These are phyloP conservation scores for Scolopax rusticola DNA, from an alignment of 2,797 vertebrate species.

Conservation along the genomic window DNA sequence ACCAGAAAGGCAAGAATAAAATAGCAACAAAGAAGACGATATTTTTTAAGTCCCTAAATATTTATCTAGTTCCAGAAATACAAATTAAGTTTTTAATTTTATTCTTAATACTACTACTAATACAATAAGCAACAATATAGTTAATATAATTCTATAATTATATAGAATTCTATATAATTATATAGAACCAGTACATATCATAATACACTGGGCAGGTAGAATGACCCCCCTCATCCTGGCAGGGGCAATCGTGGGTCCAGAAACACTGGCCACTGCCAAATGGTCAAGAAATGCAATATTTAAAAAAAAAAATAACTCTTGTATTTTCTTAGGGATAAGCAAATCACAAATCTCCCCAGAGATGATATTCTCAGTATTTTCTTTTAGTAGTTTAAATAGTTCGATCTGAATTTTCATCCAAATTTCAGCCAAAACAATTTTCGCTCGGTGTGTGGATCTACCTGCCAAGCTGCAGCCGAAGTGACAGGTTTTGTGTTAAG, in stretches of 20 bases:
- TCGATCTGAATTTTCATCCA: neutral
- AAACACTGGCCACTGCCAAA: too few relatives aligned
- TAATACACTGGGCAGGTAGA: too few relatives aligned
- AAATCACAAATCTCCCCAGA: neutral
- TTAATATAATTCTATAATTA: neutral
- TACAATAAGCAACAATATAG: neutral
- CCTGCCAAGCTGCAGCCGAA: slow-evolving; percentile 40
- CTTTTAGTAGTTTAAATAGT: neutral
- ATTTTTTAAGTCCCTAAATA: neutral
- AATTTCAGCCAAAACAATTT: slow-evolving; percentile 34
- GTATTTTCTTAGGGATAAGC: neutral
- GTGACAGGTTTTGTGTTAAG: neutral
- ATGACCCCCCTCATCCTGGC: too few relatives aligned
- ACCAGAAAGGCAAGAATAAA: neutral
- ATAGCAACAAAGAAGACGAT: neutral
- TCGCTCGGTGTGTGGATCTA: slow-evolving; percentile 34
- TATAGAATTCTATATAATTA: neutral
- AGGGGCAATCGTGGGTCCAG: too few relatives aligned
- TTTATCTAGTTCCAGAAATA: neutral
- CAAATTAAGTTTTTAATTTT: neutral
- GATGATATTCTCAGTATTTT: neutral
- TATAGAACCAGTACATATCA: too few relatives aligned
- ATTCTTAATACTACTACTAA: neutral
- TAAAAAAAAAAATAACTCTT: neutral
- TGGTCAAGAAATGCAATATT: neutral